phyloP scores from a whole-genome alignment of 1,140 invertebrate species.

The fruit fly (Drosophila melanogaster) region Release_6_plus_ISO1_MT NT_033777.3:22963501-22964000 shows the following conservation, averaged over 20 bases:
- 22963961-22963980: slow-evolving; percentile 15
- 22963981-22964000: slow-evolving; percentile 10
- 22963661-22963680: slow-evolving; percentile 26
- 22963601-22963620: slow-evolving; percentile 6
- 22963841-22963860: slow-evolving; percentile 1
- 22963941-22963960: slow-evolving; percentile 65
- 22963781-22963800: slow-evolving; percentile 78
- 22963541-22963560: slow-evolving; percentile 27
- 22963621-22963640: slow-evolving; percentile 24
- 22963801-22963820: slow-evolving; percentile 63
- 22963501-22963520: slow-evolving; percentile 27
- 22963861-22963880: slow-evolving; percentile 2
- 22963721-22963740: slow-evolving; percentile 78
- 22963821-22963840: slow-evolving; percentile 52
- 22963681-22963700: slow-evolving; percentile 6
- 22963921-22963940: slow-evolving; percentile 83
- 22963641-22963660: slow-evolving; percentile 59
- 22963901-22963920: slow-evolving; percentile 69
- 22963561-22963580: slow-evolving; percentile 26
- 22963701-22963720: slow-evolving; percentile 56
- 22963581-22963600: slow-evolving; percentile 22
- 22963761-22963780: slow-evolving; percentile 73
- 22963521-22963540: slow-evolving; percentile 8
- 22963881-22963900: slow-evolving; percentile 12
- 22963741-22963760: slow-evolving; percentile 4